Percentiles rank a stretch among this genome's conserved stretches.
These are phyloP conservation scores for Coelogynopora nodosa DNA, from an alignment of 2,888 invertebrate species.

Conservation along the genomic window DNA sequence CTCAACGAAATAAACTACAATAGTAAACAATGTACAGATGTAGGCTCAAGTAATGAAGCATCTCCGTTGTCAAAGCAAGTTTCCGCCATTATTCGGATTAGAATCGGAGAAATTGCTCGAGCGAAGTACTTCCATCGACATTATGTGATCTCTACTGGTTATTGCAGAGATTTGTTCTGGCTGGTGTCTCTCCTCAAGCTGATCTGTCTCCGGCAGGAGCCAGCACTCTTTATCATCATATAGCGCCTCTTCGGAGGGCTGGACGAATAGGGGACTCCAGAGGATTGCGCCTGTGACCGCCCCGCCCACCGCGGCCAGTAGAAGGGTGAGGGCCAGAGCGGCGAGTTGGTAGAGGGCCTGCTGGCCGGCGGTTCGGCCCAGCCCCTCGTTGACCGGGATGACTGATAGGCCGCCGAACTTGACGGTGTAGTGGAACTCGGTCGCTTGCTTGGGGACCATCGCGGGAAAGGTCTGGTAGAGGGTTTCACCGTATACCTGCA, in stretches of 20 bases:
- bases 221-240: background rate
- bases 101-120: too few relatives aligned
- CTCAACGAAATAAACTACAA: too few relatives aligned
- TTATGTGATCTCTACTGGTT: too few relatives aligned
- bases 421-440: background rate
- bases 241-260: background rate
- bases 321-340: constrained; percentile 35
- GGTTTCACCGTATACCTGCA: constrained; percentile 6
- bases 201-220: constrained; percentile 12
- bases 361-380: background rate
- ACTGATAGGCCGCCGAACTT: background rate
- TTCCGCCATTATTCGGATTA: too few relatives aligned
- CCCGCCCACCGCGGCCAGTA: constrained; percentile 31
- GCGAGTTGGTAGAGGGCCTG: constrained; percentile 40
- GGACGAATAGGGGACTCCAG: constrained; percentile 33
- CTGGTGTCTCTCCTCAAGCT: background rate
- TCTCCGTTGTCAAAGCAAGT: too few relatives aligned
- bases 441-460: constrained; percentile 49
- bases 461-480: constrained; percentile 17
- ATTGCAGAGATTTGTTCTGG: too few relatives aligned
- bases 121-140: too few relatives aligned
- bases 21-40: too few relatives aligned
- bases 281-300: constrained; percentile 48
- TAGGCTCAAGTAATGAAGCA: too few relatives aligned
- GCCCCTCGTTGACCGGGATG: background rate